phyloP scores from a whole-genome alignment of 2,888 invertebrate species.

The Bugula neritina region DNA sequence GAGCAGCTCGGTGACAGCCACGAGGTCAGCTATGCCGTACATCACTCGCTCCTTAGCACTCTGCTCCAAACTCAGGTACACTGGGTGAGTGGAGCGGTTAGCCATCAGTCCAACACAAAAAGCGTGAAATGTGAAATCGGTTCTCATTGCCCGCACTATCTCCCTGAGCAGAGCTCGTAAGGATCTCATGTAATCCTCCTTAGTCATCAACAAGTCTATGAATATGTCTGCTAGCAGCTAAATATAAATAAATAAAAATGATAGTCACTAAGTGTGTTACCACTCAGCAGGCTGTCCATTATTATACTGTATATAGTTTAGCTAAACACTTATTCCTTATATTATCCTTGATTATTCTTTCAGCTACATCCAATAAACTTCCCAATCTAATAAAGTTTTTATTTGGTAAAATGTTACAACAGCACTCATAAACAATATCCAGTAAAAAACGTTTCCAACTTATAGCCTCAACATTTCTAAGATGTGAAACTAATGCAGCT shows the following conservation, averaged over 20 bases:
- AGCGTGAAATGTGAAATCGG: slow-evolving; percentile 72
- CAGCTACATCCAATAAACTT: too few relatives aligned
- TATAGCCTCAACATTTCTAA: too few relatives aligned
- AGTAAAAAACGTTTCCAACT: too few relatives aligned
- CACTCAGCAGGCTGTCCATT: too few relatives aligned
- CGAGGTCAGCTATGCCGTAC: slow-evolving; percentile 73
- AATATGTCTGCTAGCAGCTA: slow-evolving; percentile 55
- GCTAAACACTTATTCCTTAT: too few relatives aligned
- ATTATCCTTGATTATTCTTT: too few relatives aligned
- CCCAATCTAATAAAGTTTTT: too few relatives aligned
- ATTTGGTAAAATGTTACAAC: too few relatives aligned
- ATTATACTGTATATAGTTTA: too few relatives aligned
- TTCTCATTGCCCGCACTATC: slow-evolving; percentile 74
- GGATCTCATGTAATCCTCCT: slow-evolving; percentile 81
- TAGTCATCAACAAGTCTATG: slow-evolving; percentile 69
- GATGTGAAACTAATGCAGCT: too few relatives aligned
- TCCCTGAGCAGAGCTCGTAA: slow-evolving; percentile 79
- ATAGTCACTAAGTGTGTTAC: background rate
- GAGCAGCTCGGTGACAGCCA: slow-evolving; percentile 77
- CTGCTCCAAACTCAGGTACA: slow-evolving; percentile 42
- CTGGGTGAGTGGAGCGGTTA: slow-evolving; percentile 5
- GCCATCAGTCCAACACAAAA: slow-evolving; percentile 73
- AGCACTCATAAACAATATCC: too few relatives aligned
- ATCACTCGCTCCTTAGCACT: slow-evolving; percentile 76
- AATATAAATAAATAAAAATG: background rate